phyloP scores from a whole-genome alignment of 2,888 invertebrate species.

The Melolontha melolontha region DNA sequence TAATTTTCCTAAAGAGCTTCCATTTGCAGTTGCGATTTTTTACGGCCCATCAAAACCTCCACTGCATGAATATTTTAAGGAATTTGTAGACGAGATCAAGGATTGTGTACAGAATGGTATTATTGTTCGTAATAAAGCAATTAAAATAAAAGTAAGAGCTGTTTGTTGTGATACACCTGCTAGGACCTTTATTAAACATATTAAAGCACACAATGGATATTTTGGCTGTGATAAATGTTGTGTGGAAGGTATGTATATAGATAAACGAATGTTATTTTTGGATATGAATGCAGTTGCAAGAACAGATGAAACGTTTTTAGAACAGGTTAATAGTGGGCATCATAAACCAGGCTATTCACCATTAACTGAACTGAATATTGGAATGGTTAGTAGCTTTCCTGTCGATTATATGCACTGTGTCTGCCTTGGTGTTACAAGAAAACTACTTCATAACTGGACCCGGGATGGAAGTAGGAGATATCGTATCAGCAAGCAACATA shows the following conservation, averaged over 20 bases:
- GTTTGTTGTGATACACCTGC: conserved; percentile 51
- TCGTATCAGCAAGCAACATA: conserved; percentile 10
- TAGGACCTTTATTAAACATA: conserved; percentile 46
- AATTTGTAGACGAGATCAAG: conserved; percentile 1
- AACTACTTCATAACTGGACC: conserved; percentile 44
- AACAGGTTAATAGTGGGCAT: conserved; percentile 47
- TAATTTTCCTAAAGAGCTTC: conserved; percentile 24
- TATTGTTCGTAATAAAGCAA: conserved; percentile 1
- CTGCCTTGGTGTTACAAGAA: conserved; percentile 48
- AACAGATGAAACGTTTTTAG: conserved; percentile 48
- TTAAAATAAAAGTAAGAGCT: conserved; percentile 18
- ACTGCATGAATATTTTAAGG: conserved; percentile 2
- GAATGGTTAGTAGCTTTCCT: conserved; percentile 49
- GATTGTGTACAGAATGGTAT: conserved; percentile 15
- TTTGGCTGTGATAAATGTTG: conserved; percentile 45
- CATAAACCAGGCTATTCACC: conserved; percentile 46
- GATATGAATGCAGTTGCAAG: conserved; percentile 44
- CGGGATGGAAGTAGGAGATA: conserved; percentile 38
- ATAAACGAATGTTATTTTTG: conserved; percentile 47
- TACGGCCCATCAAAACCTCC: conserved; percentile 16
- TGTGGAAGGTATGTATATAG: conserved; percentile 45
- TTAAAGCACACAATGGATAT: conserved; percentile 48
- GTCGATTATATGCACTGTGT: conserved; percentile 50
- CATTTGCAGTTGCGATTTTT: conserved; percentile 19
- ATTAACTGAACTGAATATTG: conserved; percentile 45